Conservation (phyloP, 2,797 vertebrate genomes). For the Spatula clypeata region DNA sequence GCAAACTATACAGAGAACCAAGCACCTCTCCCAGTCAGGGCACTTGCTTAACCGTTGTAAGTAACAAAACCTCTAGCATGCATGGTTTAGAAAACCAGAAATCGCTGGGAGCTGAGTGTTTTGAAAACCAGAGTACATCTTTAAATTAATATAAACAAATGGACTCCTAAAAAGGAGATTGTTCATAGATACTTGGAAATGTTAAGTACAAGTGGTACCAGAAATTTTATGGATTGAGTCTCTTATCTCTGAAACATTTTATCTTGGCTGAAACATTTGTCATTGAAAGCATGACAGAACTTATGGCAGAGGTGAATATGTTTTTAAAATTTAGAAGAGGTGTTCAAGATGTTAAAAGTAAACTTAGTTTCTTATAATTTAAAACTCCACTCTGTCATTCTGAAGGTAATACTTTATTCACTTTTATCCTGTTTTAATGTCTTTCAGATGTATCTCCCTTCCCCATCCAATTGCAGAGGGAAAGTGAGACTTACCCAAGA, state of each 20-base stretch:
- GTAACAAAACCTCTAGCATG: neutral
- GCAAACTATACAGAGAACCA: neutral
- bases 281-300: constrained; percentile 3
- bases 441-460: constrained; percentile 8
- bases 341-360: constrained; percentile 43
- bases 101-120: neutral
- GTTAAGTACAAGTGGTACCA: neutral
- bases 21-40: rapidly evolving
- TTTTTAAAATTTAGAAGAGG: constrained; percentile 29
- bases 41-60: rapidly evolving
- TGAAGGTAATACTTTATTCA: constrained; percentile 41
- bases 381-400: constrained; percentile 4
- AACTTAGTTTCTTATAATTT: constrained; percentile 20
- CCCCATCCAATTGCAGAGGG: neutral
- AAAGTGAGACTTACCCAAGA: constrained; percentile 18
- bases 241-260: constrained; percentile 16
- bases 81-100: neutral
- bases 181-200: neutral
- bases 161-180: neutral
- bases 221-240: neutral
- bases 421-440: constrained; percentile 35
- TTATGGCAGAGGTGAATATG: neutral
- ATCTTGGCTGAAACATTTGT: constrained; percentile 15
- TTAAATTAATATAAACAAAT: neutral
- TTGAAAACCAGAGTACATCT: neutral